phyloP scores from a whole-genome alignment of 1,140 invertebrate genomes.

The Sinella curviseta region DNA sequence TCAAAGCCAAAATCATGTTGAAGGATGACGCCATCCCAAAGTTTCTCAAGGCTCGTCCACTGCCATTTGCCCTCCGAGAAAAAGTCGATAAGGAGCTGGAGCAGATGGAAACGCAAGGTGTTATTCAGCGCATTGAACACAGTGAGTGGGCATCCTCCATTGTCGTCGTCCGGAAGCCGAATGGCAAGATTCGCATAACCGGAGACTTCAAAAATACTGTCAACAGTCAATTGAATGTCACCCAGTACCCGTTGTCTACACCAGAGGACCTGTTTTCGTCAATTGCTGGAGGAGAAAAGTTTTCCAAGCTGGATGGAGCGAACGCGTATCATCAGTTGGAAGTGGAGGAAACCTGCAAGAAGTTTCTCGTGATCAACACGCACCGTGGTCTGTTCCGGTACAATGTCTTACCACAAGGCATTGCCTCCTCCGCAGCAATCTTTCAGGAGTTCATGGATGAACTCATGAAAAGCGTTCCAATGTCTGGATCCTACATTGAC shows the following conservation, averaged over 20 bases:
- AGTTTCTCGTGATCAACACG: background rate
- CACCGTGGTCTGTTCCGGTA: background rate
- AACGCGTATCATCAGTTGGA: background rate
- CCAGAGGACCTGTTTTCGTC: slow-evolving; percentile 52
- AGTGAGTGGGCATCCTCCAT: slow-evolving; percentile 59
- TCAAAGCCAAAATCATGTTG: slow-evolving; percentile 33
- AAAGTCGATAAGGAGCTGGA: slow-evolving; percentile 54
- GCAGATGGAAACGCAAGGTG: slow-evolving; percentile 51
- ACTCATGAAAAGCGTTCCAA: background rate
- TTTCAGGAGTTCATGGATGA: background rate
- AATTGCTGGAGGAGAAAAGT: slow-evolving; percentile 47
- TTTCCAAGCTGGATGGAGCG: background rate
- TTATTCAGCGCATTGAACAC: slow-evolving; percentile 53
- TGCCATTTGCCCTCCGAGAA: slow-evolving; percentile 55
- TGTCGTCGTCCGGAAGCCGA: slow-evolving; percentile 57
- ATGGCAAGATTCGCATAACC: slow-evolving; percentile 57
- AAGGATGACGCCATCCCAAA: slow-evolving; percentile 48
- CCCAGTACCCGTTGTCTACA: slow-evolving; percentile 52
- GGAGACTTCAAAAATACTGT: slow-evolving; percentile 58
- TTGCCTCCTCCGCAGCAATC: background rate
- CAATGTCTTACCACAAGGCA: background rate
- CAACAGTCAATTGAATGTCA: slow-evolving; percentile 52
- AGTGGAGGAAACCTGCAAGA: background rate
- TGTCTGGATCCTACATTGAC: background rate
- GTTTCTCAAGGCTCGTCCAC: slow-evolving; percentile 53